Evolutionary conservation across 2,797 vertebrate species (phyloP).

Genomic region (Zenarchopterus dispar): DNA sequence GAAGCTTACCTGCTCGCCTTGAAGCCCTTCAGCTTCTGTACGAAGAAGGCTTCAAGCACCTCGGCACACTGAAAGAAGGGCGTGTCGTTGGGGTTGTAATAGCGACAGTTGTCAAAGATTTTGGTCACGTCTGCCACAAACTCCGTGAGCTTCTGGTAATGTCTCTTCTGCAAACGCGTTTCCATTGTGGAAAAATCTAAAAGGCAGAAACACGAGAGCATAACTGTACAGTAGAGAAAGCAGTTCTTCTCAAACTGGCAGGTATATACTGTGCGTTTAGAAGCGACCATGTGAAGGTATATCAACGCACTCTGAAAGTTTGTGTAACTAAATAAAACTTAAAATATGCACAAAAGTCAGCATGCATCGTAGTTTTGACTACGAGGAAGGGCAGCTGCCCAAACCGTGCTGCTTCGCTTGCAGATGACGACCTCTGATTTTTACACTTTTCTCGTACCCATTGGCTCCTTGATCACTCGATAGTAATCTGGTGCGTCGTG

Average conservation of each 20-base stretch:
- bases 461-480: slow-evolving; percentile 96
- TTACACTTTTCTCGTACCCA: slow-evolving; percentile 82
- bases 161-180: slow-evolving; percentile 90
- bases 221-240: no score
- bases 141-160: slow-evolving; percentile 97
- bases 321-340: no score
- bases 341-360: no score
- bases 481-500: slow-evolving; percentile 98
- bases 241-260: no score
- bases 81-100: slow-evolving; percentile 98
- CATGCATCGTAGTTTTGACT: no score
- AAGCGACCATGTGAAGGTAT: no score
- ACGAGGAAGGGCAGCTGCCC: no score
- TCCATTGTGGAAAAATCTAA: slow-evolving; percentile 98
- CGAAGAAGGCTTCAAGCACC: slow-evolving; percentile 97
- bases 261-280: no score
- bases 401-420: background rate
- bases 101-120: slow-evolving; percentile 99
- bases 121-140: slow-evolving; percentile 99
- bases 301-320: no score
- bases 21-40: slow-evolving; percentile 99
- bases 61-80: slow-evolving; percentile 98
- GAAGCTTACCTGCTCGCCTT: slow-evolving; percentile 92
- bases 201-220: background rate
- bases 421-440: background rate